A percentile compares a stretch with the other conserved stretches of the same genome.
Conservation (phyloP, 2,113 vertebrate species). For the Atlantisia rogersi region DNA sequence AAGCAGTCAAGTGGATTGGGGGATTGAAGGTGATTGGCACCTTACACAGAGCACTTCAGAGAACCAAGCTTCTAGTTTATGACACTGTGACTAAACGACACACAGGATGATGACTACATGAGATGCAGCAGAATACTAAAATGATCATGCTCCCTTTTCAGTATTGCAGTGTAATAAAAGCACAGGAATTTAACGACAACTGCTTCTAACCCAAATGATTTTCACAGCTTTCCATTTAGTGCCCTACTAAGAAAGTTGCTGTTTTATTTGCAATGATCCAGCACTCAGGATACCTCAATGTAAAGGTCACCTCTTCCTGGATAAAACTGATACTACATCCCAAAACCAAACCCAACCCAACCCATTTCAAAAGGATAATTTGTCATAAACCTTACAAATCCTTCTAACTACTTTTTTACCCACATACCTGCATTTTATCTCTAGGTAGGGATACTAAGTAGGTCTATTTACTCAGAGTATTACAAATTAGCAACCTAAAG, state of each 20-base stretch:
- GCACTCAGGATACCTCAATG: neutral
- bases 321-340: neutral
- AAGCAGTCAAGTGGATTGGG: neutral
- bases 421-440: neutral
- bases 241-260: neutral
- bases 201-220: neutral
- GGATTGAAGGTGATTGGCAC: neutral
- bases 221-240: constrained; percentile 5
- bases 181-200: neutral
- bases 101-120: neutral
- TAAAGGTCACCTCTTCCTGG: neutral
- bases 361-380: neutral
- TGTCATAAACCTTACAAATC: neutral
- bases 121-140: constrained; percentile 13
- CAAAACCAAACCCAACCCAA: neutral
- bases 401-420: neutral
- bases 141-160: neutral
- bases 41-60: neutral
- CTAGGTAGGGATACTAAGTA: too few relatives aligned
- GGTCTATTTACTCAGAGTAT: neutral
- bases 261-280: neutral
- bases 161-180: neutral
- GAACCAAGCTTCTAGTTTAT: neutral
- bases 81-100: neutral
- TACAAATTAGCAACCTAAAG: neutral